Conservation (phyloP, 2,797 vertebrate genomes). For the Alauda arvensis region DNA sequence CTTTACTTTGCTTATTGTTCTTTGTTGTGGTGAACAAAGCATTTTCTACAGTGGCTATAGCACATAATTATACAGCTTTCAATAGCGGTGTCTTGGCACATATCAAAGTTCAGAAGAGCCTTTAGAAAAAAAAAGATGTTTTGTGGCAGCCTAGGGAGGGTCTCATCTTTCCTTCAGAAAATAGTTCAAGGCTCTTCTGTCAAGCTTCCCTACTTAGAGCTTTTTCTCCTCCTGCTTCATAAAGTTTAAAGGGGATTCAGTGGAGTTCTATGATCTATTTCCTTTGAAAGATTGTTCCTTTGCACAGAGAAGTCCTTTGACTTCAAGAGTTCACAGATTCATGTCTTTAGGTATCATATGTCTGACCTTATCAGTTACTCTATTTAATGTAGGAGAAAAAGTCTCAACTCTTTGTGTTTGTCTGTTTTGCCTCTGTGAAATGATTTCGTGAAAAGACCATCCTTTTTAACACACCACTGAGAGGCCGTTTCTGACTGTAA, state of each 20-base stretch:
- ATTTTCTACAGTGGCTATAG: slow-evolving; percentile 81
- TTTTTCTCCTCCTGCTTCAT: slow-evolving; percentile 88
- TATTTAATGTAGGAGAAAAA: slow-evolving; percentile 89
- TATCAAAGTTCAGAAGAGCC: slow-evolving; percentile 86
- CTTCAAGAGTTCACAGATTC: slow-evolving; percentile 91
- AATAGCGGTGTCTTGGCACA: slow-evolving; percentile 84
- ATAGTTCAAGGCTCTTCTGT: slow-evolving; percentile 93
- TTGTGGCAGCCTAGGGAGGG: slow-evolving; percentile 92
- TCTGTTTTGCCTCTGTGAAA: slow-evolving; percentile 87
- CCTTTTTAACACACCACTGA: slow-evolving; percentile 79
- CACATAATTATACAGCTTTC: slow-evolving; percentile 85
- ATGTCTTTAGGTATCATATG: slow-evolving; percentile 94
- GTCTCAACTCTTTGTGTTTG: slow-evolving; percentile 90
- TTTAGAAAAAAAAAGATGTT: slow-evolving; percentile 89
- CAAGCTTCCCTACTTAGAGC: slow-evolving; percentile 86
- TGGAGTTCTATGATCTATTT: slow-evolving; percentile 87
- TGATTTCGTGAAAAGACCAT: slow-evolving; percentile 83
- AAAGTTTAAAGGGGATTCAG: slow-evolving; percentile 87
- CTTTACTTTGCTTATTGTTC: slow-evolving; percentile 83
- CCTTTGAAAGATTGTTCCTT: slow-evolving; percentile 85
- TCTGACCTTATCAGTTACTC: slow-evolving; percentile 93
- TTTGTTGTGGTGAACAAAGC: slow-evolving; percentile 84
- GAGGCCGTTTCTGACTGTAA: slow-evolving; percentile 80
- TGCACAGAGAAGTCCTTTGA: slow-evolving; percentile 87
- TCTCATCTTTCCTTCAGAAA: slow-evolving; percentile 94